These are phyloP conservation scores for Drosophila azteca DNA, from an alignment of 1,140 invertebrate species.

Conservation along the genomic window DNA sequence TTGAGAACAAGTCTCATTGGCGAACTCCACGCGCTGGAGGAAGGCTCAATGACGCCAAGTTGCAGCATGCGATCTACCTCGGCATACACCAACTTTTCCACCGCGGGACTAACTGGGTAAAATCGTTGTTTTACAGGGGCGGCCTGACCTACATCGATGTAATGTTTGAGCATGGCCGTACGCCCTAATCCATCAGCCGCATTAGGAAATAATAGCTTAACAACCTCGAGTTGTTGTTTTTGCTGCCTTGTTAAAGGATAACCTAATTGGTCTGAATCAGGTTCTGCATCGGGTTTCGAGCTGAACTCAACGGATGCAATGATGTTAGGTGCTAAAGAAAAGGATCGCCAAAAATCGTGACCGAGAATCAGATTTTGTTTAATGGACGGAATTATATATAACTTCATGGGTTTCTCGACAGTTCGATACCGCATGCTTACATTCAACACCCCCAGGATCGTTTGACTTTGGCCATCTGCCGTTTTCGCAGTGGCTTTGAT, in stretches of 20 bases:
- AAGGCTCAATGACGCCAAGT: neutral
- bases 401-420: neutral
- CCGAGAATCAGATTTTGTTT: too few relatives aligned
- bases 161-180: neutral
- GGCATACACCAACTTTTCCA: too few relatives aligned
- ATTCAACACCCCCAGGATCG: slow-evolving; percentile 5
- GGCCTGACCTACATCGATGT: neutral
- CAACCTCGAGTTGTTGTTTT: too few relatives aligned
- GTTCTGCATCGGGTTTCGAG: neutral
- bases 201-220: slow-evolving; percentile 4
- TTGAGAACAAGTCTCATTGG: too few relatives aligned
- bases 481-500: slow-evolving; percentile 10
- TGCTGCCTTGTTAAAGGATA: neutral
- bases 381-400: slow-evolving; percentile 14
- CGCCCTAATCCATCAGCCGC: neutral
- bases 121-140: neutral
- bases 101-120: slow-evolving; percentile 1
- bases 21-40: neutral
- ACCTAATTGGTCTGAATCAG: neutral
- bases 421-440: neutral
- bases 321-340: too few relatives aligned
- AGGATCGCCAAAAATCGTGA: too few relatives aligned
- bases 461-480: slow-evolving; percentile 11
- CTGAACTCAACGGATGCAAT: neutral
- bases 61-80: too few relatives aligned